Evolutionary conservation across 2,888 invertebrate genomes (phyloP), one percentile per base, ranked within the genome.

Genomic region (Keiferia lycopersicella): DNA sequence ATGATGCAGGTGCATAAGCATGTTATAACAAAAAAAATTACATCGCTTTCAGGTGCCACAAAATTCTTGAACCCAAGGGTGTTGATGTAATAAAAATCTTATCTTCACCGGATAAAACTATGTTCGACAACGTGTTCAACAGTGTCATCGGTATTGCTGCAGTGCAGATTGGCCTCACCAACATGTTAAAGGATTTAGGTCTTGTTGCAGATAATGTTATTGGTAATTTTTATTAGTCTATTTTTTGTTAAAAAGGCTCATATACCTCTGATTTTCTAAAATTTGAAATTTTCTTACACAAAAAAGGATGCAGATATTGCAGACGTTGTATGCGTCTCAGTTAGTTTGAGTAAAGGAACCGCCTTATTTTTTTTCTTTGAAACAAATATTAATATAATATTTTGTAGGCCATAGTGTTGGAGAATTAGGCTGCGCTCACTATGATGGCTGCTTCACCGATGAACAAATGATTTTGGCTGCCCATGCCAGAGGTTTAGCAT

Each of bases 71-170:
- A 66, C 88, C 93, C 0, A 93, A 92, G 73, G 95, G 94, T 0
- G 67, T 96, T 6, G 92, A 95, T 78, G 86, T 96, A 7, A 88
- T 94, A 60, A 83, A 93, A 38, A 88, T 96, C 48, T 78, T 96
- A 12, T 93, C 94, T 51, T 91, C 92, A n/a, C 87, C 86, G n/a
- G 94, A 95, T 73, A 92, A 93, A 16, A 83, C 81, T 1, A 93
- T 93, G 39, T 94, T 94, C 74, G 92, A 95, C 61, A 93, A 94
- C 74, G 94, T 94, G 53, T 74, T 95, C 18, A 87, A 95, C 81
- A 94, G 95, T 8, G 96, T 96, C 79, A 94, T 96, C 20, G 94
- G 95, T 30, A 96, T 96, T 67, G 94, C 95, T 14, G 94, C 96
- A 0, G 82, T 92, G n/a, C 92, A 94, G 92, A 94, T 95, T 69